A percentile compares a stretch with the other conserved stretches of the same genome.
Evolutionary conservation across 53 echinoderm and acorn worm species (phyloP).

Genomic region (Arbacia lixula): DNA sequence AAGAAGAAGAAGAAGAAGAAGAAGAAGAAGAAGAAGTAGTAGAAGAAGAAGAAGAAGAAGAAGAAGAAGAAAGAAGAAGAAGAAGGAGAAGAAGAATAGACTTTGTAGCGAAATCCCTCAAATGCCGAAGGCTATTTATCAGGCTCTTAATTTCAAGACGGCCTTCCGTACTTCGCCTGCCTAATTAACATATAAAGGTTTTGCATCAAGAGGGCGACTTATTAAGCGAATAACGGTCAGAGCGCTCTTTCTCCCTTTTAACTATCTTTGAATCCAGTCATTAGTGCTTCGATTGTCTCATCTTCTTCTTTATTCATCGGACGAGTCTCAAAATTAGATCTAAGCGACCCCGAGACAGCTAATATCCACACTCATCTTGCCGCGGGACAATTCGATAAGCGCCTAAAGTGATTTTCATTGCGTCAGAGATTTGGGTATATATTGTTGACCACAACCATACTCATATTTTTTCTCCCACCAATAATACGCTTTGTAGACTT

Average conservation of each 20-base stretch:
- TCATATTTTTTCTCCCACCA: too few species aligned
- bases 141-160: background rate
- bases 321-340: constrained; percentile 14
- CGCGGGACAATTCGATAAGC: background rate
- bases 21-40: background rate
- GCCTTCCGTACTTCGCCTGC: background rate
- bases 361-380: background rate
- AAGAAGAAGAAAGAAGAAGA: background rate
- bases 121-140: constrained; percentile 40
- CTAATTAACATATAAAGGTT: constrained; percentile 11
- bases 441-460: too few species aligned
- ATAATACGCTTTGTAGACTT: too few species aligned
- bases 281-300: constrained; percentile 34
- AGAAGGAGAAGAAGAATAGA: background rate
- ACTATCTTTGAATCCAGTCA: constrained; percentile 2
- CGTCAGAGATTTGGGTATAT: too few species aligned
- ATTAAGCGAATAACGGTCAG: constrained; percentile 39
- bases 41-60: background rate
- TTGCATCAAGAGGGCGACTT: constrained; percentile 23
- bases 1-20: background rate
- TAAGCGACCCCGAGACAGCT: background rate
- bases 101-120: background rate
- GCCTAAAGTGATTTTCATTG: background rate
- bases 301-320: background rate
- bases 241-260: background rate